Base-by-base conservation (phyloP, 2,113 vertebrate genomes). In the Girardinichthys multiradiatus region DNA sequence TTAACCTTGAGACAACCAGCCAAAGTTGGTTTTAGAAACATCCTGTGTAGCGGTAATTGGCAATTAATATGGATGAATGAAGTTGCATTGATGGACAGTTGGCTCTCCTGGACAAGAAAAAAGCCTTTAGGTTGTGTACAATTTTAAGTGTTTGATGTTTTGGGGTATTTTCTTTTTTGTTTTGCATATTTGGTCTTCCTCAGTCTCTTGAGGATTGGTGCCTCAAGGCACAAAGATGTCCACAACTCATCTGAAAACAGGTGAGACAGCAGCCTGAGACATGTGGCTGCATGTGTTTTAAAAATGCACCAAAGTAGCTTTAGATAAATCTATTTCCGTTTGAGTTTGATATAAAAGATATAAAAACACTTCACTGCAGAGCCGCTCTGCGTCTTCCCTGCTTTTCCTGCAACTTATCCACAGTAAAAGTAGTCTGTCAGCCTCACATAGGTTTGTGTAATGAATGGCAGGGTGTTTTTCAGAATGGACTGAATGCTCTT, bases 21-120 rank as follows among this genome's bases (percentile, higher is more conserved):
- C 59, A 21, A 45, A 45, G 39, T 26, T 57, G 31, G 54, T 72
- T 48, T 70, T 30, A 21, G 24, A 21, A 24, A 79, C 1, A 11
- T 59, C 28, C 26, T 66, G 26, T 70, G 61, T 60, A 30, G 62
- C 66, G 78, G 60, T 68, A 77, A 80, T 81, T 68, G 64, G 12
- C 27, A 68, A 68, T 81, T 70, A 5, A 64, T 3, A 28, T n/a
- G 48, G 48, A 54, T 35, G 57, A 70, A 30, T 31, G 65, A 33
- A 54, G 60, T 26, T 64, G 66, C 64, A 24, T 9, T 51, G 45
- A 9, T 8, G 1, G 45, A 4, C 45, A 4, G 6, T 48, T 17
- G 4, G 19, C 45, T 51, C 6, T 51, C 21, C 17, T 42, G 21
- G 6, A 4, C 42, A 19, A 19, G 15, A 45, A 45, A 39, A 39